Conservation (phyloP, 2,113 vertebrate species). For the Hepsetus odoe region DNA sequence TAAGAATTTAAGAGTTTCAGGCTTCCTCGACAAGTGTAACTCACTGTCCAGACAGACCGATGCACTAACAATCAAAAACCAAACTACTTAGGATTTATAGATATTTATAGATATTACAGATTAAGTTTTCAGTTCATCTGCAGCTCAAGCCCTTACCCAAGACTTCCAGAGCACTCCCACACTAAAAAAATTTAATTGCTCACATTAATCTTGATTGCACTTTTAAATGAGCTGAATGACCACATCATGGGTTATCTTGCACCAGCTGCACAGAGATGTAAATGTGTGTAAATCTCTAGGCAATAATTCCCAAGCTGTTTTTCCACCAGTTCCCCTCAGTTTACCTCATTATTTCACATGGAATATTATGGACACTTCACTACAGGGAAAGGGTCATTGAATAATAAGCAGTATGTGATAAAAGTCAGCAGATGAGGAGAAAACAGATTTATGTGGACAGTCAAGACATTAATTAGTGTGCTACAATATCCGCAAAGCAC, state of each 20-base stretch:
- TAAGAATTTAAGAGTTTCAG: background rate
- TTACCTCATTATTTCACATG: background rate
- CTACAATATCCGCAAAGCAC: slow-evolving; percentile 47
- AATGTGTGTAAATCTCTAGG: background rate
- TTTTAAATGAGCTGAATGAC: background rate
- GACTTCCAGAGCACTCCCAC: background rate
- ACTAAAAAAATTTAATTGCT: slow-evolving; percentile 12
- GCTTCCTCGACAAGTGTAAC: background rate
- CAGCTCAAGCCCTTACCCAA: slow-evolving; percentile 4
- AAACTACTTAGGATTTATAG: slow-evolving; percentile 13
- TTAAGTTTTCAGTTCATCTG: slow-evolving; percentile 19
- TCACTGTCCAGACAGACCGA: background rate
- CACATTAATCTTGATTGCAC: slow-evolving; percentile 15
- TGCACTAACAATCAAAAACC: background rate
- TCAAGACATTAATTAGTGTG: slow-evolving; percentile 54
- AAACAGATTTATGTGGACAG: slow-evolving; percentile 47
- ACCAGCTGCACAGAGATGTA: background rate
- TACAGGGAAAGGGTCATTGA: background rate
- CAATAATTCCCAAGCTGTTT: background rate
- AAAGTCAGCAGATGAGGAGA: slow-evolving; percentile 14
- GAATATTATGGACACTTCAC: background rate
- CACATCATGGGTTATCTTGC: background rate
- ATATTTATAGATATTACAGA: too few relatives aligned
- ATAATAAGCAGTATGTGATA: background rate
- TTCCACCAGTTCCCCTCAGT: background rate